Percentiles rank a stretch among this genome's conserved stretches.
These are phyloP conservation scores for Halisarca cf. caerulea DNA, from an alignment of 37 sponge, comb jelly and placozoan species.

Conservation along the genomic window DNA sequence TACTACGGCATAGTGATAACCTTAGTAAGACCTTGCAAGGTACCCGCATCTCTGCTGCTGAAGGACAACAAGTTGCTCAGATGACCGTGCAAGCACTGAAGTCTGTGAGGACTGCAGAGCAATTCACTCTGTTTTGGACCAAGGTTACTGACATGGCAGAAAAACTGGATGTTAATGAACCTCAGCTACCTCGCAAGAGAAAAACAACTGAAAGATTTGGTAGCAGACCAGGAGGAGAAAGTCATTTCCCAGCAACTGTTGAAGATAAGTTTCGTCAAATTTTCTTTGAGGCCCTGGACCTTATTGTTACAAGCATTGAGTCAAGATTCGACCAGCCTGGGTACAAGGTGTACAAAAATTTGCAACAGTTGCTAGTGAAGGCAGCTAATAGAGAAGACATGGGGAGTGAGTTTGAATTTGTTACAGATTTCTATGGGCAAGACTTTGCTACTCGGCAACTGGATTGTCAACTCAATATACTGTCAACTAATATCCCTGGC, in stretches of 20 bases:
- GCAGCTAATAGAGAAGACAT: slow-evolving; percentile 4
- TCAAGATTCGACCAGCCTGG: slow-evolving; percentile 15
- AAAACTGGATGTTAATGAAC: slow-evolving; percentile 11
- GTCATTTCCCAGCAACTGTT: not conserved
- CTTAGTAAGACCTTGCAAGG: slow-evolving; percentile 11
- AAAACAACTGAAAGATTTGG: not conserved
- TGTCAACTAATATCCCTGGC: not conserved
- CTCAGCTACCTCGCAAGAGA: slow-evolving; percentile 17
- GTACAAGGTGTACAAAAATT: slow-evolving; percentile 6
- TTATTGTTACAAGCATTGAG: not conserved
- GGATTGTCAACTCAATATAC: not conserved
- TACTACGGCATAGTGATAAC: slow-evolving; percentile 29
- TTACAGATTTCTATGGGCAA: slow-evolving; percentile 11
- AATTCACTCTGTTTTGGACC: not conserved
- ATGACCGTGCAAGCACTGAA: slow-evolving; percentile 8
- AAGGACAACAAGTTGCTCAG: slow-evolving; percentile 4
- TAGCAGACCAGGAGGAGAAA: not conserved
- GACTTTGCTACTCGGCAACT: slow-evolving; percentile 20
- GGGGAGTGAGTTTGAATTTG: slow-evolving; percentile 8
- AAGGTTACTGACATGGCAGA: slow-evolving; percentile 5
- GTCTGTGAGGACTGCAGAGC: not conserved
- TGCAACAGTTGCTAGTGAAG: slow-evolving; percentile 32
- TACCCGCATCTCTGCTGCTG: slow-evolving; percentile 16
- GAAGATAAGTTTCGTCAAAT: not conserved
- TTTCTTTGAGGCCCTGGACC: slow-evolving; percentile 27